Conservation (phyloP, 1,140 invertebrate species). For the Matsumurasca onukii region DNA sequence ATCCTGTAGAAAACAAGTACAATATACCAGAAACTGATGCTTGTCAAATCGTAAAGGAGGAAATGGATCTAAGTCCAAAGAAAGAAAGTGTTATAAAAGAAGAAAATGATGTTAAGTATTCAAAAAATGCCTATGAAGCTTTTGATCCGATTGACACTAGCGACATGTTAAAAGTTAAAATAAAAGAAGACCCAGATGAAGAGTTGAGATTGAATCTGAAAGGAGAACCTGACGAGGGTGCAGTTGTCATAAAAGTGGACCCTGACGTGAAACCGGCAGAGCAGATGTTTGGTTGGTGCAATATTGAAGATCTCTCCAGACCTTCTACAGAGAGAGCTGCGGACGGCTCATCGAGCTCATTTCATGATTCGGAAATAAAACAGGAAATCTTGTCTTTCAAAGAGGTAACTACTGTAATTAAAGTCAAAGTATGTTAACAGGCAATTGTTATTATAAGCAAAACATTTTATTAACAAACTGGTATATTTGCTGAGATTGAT, state of each 20-base stretch:
- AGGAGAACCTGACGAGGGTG: neutral
- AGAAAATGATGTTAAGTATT: neutral
- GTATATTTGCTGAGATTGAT: too few species aligned
- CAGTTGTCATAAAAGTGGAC: neutral
- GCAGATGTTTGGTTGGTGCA: constrained; percentile 14
- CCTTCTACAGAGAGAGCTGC: neutral
- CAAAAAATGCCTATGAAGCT: neutral
- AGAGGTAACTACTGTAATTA: too few species aligned
- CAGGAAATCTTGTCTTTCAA: too few species aligned
- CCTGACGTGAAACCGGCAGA: neutral
- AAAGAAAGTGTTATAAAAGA: neutral
- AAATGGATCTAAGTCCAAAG: neutral
- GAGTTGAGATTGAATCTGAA: neutral
- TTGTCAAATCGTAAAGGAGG: neutral
- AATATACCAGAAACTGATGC: neutral
- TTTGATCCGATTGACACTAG: neutral
- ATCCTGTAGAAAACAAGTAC: neutral
- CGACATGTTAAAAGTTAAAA: neutral
- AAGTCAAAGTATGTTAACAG: too few species aligned
- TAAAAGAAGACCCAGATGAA: neutral
- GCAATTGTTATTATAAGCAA: too few species aligned
- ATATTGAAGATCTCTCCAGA: neutral
- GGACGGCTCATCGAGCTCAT: neutral
- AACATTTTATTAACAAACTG: too few species aligned
- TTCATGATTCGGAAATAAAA: too few species aligned